Conservation (phyloP, 1,140 invertebrate species). For the Drosophila asahinai region DNA sequence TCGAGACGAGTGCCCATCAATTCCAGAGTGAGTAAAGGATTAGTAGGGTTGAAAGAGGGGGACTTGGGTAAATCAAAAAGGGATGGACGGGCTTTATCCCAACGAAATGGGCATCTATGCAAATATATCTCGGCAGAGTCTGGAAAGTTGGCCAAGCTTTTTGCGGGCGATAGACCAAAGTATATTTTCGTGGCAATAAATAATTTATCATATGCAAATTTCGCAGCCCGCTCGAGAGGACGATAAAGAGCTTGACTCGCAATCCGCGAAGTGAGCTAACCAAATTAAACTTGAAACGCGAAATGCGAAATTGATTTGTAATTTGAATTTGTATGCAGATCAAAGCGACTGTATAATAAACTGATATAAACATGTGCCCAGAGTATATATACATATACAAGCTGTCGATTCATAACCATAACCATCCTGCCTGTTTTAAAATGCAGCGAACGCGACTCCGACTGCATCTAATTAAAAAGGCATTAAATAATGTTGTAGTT, state of each 20-base stretch:
- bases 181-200: constrained; percentile 82
- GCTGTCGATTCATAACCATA: constrained; percentile 34
- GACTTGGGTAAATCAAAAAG: constrained; percentile 30
- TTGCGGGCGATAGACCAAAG: constrained; percentile 40
- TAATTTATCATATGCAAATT: constrained; percentile 83
- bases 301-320: constrained; percentile 81
- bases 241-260: constrained; percentile 33
- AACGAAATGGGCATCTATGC: constrained; percentile 62
- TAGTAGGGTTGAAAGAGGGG: not conserved
- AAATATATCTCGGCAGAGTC: constrained; percentile 55
- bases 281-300: constrained; percentile 77
- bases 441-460: constrained; percentile 65
- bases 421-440: constrained; percentile 47
- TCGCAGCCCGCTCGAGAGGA: constrained; percentile 46
- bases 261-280: constrained; percentile 62
- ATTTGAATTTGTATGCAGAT: constrained; percentile 83
- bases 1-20: constrained; percentile 74
- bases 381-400: constrained; percentile 15
- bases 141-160: constrained; percentile 51
- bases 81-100: not conserved
- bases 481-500: constrained; percentile 70
- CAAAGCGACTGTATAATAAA: constrained; percentile 59
- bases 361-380: constrained; percentile 26
- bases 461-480: constrained; percentile 81
- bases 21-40: constrained; percentile 78